These are phyloP conservation scores for Menidia beryllina DNA, from an alignment of 2,113 vertebrate genomes.

Conservation along the genomic window DNA sequence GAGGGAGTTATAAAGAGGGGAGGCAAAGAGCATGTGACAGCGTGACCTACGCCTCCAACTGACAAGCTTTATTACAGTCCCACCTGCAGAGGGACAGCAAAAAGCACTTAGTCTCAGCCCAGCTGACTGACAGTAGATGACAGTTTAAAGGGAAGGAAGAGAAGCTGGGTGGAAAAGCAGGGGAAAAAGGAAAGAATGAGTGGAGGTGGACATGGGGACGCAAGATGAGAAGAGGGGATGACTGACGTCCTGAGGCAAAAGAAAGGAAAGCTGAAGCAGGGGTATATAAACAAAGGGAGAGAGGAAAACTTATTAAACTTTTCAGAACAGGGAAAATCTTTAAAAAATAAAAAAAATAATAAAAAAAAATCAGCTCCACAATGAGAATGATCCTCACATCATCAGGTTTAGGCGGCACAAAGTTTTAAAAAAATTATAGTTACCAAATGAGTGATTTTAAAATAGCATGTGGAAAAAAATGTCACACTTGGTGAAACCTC, in stretches of 20 bases:
- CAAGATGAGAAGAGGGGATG: conserved; percentile 21
- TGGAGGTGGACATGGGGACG: conserved; percentile 18
- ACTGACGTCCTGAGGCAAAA: conserved; percentile 40
- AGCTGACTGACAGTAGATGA: conserved; percentile 61
- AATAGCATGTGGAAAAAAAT: background rate
- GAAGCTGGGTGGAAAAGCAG: conserved; percentile 21
- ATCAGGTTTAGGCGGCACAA: background rate
- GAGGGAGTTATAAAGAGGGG: conserved; percentile 65
- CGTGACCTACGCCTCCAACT: conserved; percentile 71
- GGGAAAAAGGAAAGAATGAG: conserved; percentile 8
- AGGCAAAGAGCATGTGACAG: conserved; percentile 76
- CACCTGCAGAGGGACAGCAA: conserved; percentile 77
- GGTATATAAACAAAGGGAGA: background rate
- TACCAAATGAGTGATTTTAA: too few relatives aligned
- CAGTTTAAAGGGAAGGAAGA: conserved; percentile 30
- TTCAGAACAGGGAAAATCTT: background rate
- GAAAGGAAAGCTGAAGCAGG: conserved; percentile 5
- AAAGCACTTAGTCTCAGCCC: conserved; percentile 80
- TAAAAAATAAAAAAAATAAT: background rate
- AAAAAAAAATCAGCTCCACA: conserved; percentile 4
- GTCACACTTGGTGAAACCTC: background rate
- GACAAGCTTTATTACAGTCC: conserved; percentile 80
- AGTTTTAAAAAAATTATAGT: background rate
- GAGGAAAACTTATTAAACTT: background rate
- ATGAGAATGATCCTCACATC: conserved; percentile 34